Evolutionary conservation across 2,888 invertebrate genomes (phyloP).

Genomic region (Thumatha senex): DNA sequence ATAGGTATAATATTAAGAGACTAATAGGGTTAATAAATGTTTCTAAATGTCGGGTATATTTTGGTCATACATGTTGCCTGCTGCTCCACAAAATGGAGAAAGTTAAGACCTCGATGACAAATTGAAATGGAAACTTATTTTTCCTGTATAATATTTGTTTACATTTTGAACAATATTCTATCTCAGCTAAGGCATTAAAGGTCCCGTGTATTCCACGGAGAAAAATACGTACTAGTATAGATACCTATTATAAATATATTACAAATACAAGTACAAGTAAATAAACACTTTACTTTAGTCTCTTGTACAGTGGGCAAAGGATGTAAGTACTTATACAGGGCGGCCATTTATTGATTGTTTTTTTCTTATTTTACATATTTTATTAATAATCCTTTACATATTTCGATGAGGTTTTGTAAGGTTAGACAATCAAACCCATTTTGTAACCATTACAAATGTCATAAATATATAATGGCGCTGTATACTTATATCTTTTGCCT

Average conservation of each 20-base stretch:
- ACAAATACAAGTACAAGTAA: constrained; percentile 52
- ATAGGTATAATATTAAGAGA: no score
- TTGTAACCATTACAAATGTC: no score
- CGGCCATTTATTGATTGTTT: no score
- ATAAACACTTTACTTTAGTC: constrained; percentile 44
- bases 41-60: background rate
- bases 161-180: constrained; percentile 43
- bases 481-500: no score
- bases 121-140: constrained; percentile 25
- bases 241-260: constrained; percentile 59
- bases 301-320: no score
- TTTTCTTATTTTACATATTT: no score
- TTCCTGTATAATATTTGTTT: constrained; percentile 22
- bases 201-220: constrained; percentile 45
- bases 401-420: no score
- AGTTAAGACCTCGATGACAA: constrained; percentile 5
- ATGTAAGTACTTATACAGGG: no score
- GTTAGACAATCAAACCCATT: no score
- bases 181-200: constrained; percentile 67
- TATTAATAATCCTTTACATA: no score
- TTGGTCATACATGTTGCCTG: background rate
- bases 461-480: no score
- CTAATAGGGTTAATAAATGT: background rate
- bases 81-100: background rate
- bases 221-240: constrained; percentile 41